Evolutionary conservation across 2,888 invertebrate genomes (phyloP).

Genomic region (Calliphora vomitoria): DNA sequence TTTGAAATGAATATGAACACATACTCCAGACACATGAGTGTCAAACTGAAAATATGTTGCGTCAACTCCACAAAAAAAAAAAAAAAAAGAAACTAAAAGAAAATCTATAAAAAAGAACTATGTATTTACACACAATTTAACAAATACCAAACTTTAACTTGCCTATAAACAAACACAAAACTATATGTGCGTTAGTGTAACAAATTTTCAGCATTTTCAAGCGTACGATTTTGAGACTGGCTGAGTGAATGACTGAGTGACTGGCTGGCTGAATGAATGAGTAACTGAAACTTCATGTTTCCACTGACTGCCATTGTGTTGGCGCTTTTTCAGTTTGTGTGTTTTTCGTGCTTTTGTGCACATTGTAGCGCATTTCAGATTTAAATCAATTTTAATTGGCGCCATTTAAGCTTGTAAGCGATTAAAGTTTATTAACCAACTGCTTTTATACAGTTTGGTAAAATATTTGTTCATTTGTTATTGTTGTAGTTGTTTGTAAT

Average conservation of each 20-base stretch:
- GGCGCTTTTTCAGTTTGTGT: neutral
- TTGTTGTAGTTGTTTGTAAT: constrained; percentile 5
- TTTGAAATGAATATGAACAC: constrained; percentile 2
- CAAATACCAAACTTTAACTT: constrained; percentile 20
- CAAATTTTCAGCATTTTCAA: constrained; percentile 65
- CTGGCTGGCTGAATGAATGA: constrained; percentile 17
- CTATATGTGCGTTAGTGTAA: constrained; percentile 52
- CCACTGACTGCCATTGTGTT: constrained; percentile 47
- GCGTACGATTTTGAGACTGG: constrained; percentile 40
- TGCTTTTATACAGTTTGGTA: constrained; percentile 44
- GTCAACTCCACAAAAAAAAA: neutral
- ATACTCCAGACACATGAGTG: constrained; percentile 20
- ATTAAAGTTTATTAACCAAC: constrained; percentile 70
- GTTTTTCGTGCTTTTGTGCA: constrained; percentile 50
- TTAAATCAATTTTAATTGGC: constrained; percentile 76
- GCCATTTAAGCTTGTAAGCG: constrained; percentile 75
- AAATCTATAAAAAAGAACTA: constrained; percentile 16
- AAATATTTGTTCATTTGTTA: constrained; percentile 29
- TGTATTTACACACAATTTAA: constrained; percentile 30
- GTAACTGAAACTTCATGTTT: constrained; percentile 36
- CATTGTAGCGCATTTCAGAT: constrained; percentile 67
- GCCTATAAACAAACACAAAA: neutral
- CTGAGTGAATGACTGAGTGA: constrained; percentile 6
- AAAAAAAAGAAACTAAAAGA: neutral
- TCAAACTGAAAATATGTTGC: constrained; percentile 46